Conservation (phyloP, 2,113 vertebrate species). For the Glaucomys volans region DNA sequence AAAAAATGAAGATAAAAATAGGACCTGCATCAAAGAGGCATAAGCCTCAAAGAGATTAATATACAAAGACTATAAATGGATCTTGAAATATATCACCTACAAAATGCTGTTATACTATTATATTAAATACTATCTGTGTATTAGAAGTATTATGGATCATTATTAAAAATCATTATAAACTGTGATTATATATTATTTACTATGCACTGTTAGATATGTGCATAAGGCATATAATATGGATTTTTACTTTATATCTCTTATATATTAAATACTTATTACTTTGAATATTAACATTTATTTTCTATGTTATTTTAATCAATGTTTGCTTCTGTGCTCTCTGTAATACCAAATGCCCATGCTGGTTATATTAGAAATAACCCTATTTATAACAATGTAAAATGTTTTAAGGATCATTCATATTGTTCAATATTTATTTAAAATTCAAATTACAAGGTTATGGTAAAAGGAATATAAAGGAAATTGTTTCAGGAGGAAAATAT, state of each 20-base stretch:
- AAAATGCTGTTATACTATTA: not conserved
- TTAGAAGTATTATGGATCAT: not conserved
- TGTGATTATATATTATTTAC: not conserved
- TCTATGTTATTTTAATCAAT: not conserved
- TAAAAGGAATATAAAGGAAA: not conserved
- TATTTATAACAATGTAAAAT: not conserved
- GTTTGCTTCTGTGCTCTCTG: not conserved
- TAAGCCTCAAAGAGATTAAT: not conserved
- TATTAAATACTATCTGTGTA: not conserved
- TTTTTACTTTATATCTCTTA: not conserved
- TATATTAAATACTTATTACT: not conserved
- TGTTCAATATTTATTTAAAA: constrained; percentile 30
- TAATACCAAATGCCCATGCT: not conserved
- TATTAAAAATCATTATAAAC: not conserved
- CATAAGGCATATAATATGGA: not conserved
- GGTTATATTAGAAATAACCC: not conserved
- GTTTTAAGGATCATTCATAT: not conserved
- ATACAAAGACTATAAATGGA: not conserved
- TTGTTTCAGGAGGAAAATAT: not conserved
- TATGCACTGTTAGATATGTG: not conserved
- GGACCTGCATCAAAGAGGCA: not conserved
- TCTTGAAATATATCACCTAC: not conserved
- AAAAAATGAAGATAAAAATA: not conserved
- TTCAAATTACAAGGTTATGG: not conserved
- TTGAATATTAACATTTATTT: not conserved